These are phyloP conservation scores for Cheiracanthium punctorium DNA, from an alignment of 2,888 invertebrate species.

Conservation along the genomic window DNA sequence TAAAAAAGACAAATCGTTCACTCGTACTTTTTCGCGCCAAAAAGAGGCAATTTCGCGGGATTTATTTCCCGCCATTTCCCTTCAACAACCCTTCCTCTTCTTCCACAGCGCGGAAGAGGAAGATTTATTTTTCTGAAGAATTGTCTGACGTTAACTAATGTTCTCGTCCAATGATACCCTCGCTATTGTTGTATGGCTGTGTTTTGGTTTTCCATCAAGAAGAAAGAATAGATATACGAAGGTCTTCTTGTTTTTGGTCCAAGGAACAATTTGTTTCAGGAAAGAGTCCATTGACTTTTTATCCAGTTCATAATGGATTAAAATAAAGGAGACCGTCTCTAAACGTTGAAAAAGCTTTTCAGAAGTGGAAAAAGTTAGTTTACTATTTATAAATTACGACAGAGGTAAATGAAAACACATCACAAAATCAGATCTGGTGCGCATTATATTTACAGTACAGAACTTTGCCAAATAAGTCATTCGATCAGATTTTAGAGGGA, in stretches of 20 bases:
- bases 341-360: too few relatives aligned
- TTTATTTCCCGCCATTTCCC: slow-evolving; percentile 61
- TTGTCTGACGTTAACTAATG: slow-evolving; percentile 65
- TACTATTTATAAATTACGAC: too few relatives aligned
- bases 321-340: too few relatives aligned
- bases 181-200: background rate
- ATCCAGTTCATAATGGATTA: too few relatives aligned
- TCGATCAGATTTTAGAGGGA: too few relatives aligned
- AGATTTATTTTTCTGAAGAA: slow-evolving; percentile 56
- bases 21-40: slow-evolving; percentile 54
- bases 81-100: slow-evolving; percentile 46
- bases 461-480: too few relatives aligned
- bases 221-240: background rate
- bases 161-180: slow-evolving; percentile 57
- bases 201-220: background rate
- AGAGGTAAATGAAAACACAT: too few relatives aligned
- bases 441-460: too few relatives aligned
- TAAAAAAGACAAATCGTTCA: slow-evolving; percentile 54
- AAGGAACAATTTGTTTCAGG: background rate
- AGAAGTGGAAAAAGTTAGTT: too few relatives aligned
- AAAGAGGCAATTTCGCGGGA: slow-evolving; percentile 62
- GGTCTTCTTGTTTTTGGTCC: too few relatives aligned
- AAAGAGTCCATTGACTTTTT: background rate
- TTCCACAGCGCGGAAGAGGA: background rate
- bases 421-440: too few relatives aligned